Evolutionary conservation across 2,888 invertebrate species (phyloP).

Genomic region (Melipona beecheii): DNA sequence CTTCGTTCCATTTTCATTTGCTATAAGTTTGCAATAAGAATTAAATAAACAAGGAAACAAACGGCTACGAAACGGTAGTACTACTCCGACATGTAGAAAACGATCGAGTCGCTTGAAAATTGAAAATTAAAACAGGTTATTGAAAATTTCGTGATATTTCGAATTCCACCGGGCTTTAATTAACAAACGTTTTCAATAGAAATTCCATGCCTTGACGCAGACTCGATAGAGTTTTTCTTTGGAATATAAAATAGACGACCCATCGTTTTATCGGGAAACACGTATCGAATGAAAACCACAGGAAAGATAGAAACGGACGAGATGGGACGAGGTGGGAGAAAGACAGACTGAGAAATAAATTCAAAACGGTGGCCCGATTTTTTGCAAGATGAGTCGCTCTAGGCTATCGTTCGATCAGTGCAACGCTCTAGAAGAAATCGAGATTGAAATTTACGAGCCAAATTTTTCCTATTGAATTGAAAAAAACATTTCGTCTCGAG

Average conservation of each 20-base stretch:
- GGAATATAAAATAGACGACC: constrained; percentile 2
- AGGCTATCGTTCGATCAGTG: constrained; percentile 38
- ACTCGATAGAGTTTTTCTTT: background rate
- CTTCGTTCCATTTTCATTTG: too few relatives aligned
- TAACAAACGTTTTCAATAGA: background rate
- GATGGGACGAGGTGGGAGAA: background rate
- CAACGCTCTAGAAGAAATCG: constrained; percentile 33
- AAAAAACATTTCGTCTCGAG: background rate
- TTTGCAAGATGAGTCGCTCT: constrained; percentile 21
- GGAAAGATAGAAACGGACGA: constrained; percentile 7
- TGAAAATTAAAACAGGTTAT: too few relatives aligned
- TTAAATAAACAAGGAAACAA: too few relatives aligned
- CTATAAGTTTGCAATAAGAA: too few relatives aligned
- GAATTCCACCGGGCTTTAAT: background rate
- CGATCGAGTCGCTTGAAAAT: too few relatives aligned
- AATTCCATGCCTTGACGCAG: background rate
- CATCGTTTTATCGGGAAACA: constrained; percentile 12
- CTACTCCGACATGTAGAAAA: background rate
- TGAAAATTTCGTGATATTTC: background rate
- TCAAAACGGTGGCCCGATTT: constrained; percentile 36
- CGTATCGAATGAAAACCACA: constrained; percentile 11
- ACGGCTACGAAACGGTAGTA: background rate
- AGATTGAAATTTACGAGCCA: constrained; percentile 32
- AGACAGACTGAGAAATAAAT: constrained; percentile 26
- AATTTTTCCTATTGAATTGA: background rate